These are phyloP conservation scores for Atta texana DNA, from an alignment of 1,140 invertebrate genomes.

Conservation along the genomic window DNA sequence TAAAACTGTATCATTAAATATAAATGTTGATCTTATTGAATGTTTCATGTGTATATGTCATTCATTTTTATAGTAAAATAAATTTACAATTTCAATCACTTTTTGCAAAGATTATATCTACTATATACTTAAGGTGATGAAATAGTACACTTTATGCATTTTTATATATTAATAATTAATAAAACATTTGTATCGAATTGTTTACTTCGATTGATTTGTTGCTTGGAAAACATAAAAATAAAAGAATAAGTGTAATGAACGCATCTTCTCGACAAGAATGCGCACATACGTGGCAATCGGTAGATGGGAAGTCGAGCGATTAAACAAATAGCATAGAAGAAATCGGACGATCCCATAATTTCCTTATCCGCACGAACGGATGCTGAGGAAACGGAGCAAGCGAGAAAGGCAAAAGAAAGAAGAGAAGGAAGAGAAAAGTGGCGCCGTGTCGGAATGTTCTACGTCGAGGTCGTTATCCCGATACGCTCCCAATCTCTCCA, in stretches of 20 bases:
- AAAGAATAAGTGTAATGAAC: background rate
- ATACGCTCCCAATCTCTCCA: conserved; percentile 39
- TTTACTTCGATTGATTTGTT: background rate
- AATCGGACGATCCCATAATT: conserved; percentile 36
- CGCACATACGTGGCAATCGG: background rate
- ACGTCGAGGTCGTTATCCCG: conserved; percentile 44
- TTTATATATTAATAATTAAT: conserved; percentile 8
- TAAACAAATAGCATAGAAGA: conserved; percentile 29
- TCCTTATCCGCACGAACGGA: conserved; percentile 32
- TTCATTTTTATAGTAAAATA: too few species aligned
- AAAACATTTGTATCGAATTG: background rate
- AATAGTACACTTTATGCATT: background rate
- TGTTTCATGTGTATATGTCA: too few species aligned
- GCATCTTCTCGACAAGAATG: conserved; percentile 1
- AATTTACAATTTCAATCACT: too few species aligned
- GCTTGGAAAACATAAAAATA: background rate
- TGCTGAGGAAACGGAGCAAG: background rate
- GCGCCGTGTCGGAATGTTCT: conserved; percentile 11
- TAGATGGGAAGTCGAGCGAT: background rate
- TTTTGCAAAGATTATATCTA: too few species aligned
- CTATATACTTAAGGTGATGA: too few species aligned
- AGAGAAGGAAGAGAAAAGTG: background rate
- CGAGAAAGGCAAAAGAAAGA: background rate
- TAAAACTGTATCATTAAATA: too few species aligned
- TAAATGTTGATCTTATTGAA: too few species aligned